A percentile compares a stretch with the other conserved stretches of the same genome.
These are phyloP conservation scores for Thinocorus orbignyianus DNA, from an alignment of 2,113 vertebrate genomes.

Conservation along the genomic window DNA sequence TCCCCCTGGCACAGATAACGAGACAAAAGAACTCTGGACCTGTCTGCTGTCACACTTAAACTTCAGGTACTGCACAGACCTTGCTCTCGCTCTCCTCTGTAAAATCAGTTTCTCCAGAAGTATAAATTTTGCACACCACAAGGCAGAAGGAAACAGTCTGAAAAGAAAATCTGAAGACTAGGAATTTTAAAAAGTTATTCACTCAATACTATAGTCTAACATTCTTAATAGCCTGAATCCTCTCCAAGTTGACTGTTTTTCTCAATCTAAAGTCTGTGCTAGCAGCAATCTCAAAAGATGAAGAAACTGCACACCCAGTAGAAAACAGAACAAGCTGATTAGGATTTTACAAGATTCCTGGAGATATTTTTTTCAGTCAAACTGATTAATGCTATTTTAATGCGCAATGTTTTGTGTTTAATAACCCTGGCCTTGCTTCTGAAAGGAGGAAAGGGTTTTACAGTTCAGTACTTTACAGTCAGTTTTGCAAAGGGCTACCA, in stretches of 20 bases:
- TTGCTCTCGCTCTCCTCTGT: neutral
- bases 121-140: neutral
- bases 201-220: rapidly evolving
- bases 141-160: neutral
- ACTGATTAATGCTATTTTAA: constrained; percentile 52
- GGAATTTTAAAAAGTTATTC: neutral
- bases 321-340: neutral
- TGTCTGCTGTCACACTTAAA: rapidly evolving
- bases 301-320: neutral
- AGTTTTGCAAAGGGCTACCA: constrained; percentile 13
- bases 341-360: neutral
- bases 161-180: neutral
- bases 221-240: neutral
- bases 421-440: constrained; percentile 18
- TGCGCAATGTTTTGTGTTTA: constrained; percentile 32
- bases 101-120: neutral
- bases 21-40: neutral
- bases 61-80: neutral
- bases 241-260: neutral
- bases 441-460: constrained; percentile 38
- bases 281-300: neutral
- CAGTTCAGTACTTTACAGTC: constrained; percentile 30
- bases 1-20: rapidly evolving
- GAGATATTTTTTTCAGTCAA: neutral
- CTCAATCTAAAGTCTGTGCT: neutral